phyloP scores from a whole-genome alignment of 2,797 vertebrate genomes.

The Scolopax rusticola region DNA sequence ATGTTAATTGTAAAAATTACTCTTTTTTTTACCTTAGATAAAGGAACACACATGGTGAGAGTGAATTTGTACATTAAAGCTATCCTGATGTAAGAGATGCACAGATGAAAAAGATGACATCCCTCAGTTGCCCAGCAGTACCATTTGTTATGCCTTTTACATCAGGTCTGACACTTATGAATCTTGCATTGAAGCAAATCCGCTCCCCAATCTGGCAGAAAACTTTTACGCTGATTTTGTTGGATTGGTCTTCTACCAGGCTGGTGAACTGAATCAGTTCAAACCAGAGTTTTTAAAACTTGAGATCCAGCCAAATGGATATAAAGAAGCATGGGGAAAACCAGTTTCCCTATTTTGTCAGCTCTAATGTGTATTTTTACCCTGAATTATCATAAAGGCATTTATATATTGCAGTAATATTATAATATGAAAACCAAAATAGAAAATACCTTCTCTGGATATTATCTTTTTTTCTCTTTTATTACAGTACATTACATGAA shows the following conservation, averaged over 20 bases:
- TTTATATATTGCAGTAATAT: not conserved
- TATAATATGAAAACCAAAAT: not conserved
- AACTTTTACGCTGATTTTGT: not conserved
- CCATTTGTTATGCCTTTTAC: not conserved
- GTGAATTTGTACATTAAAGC: not conserved
- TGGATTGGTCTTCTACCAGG: not conserved
- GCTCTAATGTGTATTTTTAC: not conserved
- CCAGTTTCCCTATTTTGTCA: not conserved
- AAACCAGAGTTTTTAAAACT: not conserved
- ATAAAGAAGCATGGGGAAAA: not conserved
- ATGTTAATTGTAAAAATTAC: not conserved
- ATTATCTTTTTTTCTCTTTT: not conserved
- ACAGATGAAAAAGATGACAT: not conserved
- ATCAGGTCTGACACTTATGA: not conserved
- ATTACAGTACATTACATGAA: not conserved
- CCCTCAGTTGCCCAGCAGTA: not conserved
- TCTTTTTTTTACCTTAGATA: not conserved
- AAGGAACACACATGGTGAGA: not conserved
- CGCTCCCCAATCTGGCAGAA: not conserved
- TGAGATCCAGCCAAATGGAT: not conserved
- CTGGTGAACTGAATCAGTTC: not conserved
- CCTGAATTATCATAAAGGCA: not conserved
- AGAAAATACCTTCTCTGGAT: not conserved
- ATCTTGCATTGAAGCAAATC: not conserved
- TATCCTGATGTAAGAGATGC: not conserved